Evolutionary conservation across 1,140 invertebrate genomes (phyloP), one percentile per base, ranked within the genome.

Genomic region (Epicauta chinensis): DNA sequence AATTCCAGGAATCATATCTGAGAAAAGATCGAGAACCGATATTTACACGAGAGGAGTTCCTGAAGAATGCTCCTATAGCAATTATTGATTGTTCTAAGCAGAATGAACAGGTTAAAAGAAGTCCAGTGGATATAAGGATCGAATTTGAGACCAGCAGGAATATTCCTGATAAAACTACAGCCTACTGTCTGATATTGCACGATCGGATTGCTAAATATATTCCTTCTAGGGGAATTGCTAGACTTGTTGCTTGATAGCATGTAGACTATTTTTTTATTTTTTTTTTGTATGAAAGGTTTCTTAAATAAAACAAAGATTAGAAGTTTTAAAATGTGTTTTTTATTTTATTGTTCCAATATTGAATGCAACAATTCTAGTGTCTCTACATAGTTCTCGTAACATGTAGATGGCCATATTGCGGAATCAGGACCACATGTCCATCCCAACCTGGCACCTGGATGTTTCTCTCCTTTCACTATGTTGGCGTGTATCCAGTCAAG

Each of bases 51-150:
- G 3, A 11, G 32, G 17, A 50, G 17, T 23, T 23, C 7, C 17
- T 23, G 17, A 23, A 23, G 5, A 38, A 49, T 42, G 55, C 48
- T n/a, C 36, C 49, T 36, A 53, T 65, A 46, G 39, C 51, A 17
- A 58, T 60, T 12, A 60, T 58, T 40, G 61, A 62, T 63, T 61
- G 61, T 45, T 52, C 49, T 23, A 41, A 61, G 53, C 59, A 66
- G 47, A 62, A 51, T 12, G 46, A 51, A n/a, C 23, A 16, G 12
- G 10, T 51, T 30, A 3, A 56, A 30, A 52, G 13, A 29, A 34
- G 44, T 16, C 30, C 39, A 30, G 44, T 53, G 16, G 54, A 46
- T 44, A 48, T 42, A 17, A 29, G 53, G 23, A 47, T 62, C 2
- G 55, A 64, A 54, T 59, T 64, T 48, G 51, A 62, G 38, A 58